phyloP scores from a whole-genome alignment of 2,797 vertebrate species.

The Acropternis orthonyx region DNA sequence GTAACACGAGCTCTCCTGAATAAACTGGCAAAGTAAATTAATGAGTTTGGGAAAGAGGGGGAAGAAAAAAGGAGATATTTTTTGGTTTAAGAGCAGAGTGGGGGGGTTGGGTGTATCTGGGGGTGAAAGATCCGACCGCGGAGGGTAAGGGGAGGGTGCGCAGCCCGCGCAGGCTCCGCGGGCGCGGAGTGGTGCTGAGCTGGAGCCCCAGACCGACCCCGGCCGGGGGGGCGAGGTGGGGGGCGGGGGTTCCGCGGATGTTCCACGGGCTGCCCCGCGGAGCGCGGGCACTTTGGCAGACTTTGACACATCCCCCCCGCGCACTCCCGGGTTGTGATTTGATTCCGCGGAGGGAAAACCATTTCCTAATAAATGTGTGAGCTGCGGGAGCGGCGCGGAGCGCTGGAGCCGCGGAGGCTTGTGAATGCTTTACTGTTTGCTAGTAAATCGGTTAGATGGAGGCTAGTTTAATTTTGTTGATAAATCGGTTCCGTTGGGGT shows the following conservation, averaged over 20 bases:
- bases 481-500: slow-evolving; percentile 87
- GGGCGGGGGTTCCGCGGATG: neutral
- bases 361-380: slow-evolving; percentile 54
- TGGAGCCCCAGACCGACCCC: neutral
- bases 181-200: neutral
- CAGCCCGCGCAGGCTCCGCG: neutral
- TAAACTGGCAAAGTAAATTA: slow-evolving; percentile 77
- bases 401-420: slow-evolving; percentile 22
- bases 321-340: neutral
- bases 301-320: neutral
- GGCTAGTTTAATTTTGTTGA: slow-evolving; percentile 94
- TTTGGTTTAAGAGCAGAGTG: neutral
- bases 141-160: neutral
- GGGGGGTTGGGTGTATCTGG: neutral
- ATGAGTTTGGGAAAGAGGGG: slow-evolving; percentile 65
- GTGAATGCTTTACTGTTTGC: slow-evolving; percentile 63
- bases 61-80: neutral
- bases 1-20: slow-evolving; percentile 82
- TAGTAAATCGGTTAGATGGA: slow-evolving; percentile 83
- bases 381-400: slow-evolving; percentile 28
- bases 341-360: slow-evolving; percentile 38
- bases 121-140: neutral
- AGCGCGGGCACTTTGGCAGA: neutral
- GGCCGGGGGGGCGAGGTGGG: no score
- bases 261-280: neutral